A percentile compares a stretch with the other conserved stretches of the same genome.
Conservation (phyloP, 2,797 vertebrate genomes). For the Coendou prehensilis region DNA sequence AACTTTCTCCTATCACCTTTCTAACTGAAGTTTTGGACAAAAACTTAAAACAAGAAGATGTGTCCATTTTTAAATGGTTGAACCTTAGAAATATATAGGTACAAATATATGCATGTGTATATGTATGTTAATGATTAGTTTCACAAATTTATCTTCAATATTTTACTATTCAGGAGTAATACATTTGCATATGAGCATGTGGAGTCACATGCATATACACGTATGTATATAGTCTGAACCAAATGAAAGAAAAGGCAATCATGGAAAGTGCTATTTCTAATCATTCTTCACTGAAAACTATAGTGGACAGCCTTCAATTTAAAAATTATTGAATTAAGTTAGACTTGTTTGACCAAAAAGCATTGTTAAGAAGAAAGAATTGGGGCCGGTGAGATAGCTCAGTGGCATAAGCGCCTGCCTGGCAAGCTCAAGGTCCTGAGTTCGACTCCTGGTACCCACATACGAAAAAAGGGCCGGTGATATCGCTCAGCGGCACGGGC, state of each 20-base stretch:
- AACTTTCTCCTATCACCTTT: not conserved
- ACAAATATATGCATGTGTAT: not conserved
- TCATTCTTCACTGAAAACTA: slow-evolving; percentile 15
- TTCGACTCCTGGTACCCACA: no score
- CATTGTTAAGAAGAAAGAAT: not conserved
- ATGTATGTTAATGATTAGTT: not conserved
- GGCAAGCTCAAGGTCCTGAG: no score
- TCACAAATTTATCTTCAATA: slow-evolving; percentile 60
- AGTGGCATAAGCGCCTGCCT: no score
- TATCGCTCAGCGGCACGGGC: no score
- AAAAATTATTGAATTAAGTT: slow-evolving; percentile 42
- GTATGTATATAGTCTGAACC: not conserved
- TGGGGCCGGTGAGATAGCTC: no score
- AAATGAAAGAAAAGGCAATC: slow-evolving; percentile 3
- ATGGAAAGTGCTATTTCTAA: not conserved
- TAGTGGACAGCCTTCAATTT: slow-evolving; percentile 12
- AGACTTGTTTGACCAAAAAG: not conserved
- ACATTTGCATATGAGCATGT: slow-evolving; percentile 7
- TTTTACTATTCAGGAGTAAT: slow-evolving; percentile 29
- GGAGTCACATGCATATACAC: not conserved
- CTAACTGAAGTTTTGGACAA: slow-evolving; percentile 38
- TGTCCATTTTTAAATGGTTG: slow-evolving; percentile 18
- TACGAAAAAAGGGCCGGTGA: no score
- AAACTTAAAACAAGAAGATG: slow-evolving; percentile 27
- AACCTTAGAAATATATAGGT: slow-evolving; percentile 5